phyloP scores from a whole-genome alignment of 2,797 vertebrate genomes.

The Podarcis lilfordi region DNA sequence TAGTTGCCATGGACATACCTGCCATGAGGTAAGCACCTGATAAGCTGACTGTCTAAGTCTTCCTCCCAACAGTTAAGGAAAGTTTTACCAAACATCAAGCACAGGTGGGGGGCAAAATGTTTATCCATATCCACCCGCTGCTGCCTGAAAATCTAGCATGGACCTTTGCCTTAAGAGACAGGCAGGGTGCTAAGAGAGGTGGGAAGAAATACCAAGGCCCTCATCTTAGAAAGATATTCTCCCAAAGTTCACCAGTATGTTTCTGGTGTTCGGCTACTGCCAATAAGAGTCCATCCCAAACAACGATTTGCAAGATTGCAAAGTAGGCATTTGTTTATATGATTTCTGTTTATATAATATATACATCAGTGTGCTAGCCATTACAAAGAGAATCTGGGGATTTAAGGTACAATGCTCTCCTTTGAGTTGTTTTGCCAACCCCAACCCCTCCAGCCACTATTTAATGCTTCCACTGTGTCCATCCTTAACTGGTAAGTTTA shows the following conservation, averaged over 20 bases:
- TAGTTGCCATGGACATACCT: no score
- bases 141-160: neutral
- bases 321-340: constrained; percentile 18
- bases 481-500: neutral
- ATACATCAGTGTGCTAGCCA: neutral
- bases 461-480: neutral
- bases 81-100: neutral
- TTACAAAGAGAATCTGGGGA: neutral
- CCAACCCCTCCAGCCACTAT: neutral
- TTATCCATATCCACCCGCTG: neutral
- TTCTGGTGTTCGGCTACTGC: neutral
- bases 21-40: no score
- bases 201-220: neutral
- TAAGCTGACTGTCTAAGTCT: no score
- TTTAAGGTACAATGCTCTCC: neutral
- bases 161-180: neutral
- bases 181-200: neutral
- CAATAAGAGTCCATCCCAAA: neutral
- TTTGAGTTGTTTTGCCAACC: neutral
- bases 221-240: neutral
- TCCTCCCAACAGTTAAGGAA: neutral
- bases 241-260: neutral
- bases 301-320: constrained; percentile 18
- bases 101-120: neutral
- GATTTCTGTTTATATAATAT: neutral